phyloP scores from a whole-genome alignment of 2,888 invertebrate species.

The Lapara coniferarum region DNA sequence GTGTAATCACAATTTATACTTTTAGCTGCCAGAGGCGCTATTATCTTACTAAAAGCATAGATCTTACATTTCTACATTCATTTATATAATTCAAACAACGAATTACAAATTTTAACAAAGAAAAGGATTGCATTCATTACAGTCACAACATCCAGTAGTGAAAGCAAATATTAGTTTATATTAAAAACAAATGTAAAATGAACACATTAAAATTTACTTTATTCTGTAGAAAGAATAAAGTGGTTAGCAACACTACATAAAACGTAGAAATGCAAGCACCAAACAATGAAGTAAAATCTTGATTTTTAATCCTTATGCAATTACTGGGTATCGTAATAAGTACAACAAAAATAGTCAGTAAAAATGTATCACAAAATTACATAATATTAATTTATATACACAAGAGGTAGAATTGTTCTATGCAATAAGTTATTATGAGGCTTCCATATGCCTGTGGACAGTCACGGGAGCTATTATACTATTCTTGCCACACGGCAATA shows the following conservation, averaged over 20 bases:
- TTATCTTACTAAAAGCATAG: no score
- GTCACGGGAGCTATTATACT: slow-evolving; percentile 93
- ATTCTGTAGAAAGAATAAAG: slow-evolving; percentile 27
- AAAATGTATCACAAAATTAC: slow-evolving; percentile 39
- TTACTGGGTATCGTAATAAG: slow-evolving; percentile 31
- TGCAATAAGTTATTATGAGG: slow-evolving; percentile 76
- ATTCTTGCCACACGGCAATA: slow-evolving; percentile 81
- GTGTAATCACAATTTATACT: no score
- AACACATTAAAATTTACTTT: slow-evolving; percentile 14
- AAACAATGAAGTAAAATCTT: slow-evolving; percentile 31
- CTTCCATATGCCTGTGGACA: slow-evolving; percentile 94
- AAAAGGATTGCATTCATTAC: no score
- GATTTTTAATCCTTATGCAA: slow-evolving; percentile 7
- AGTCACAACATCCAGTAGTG: neutral
- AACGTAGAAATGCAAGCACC: slow-evolving; percentile 37
- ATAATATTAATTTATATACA: slow-evolving; percentile 44
- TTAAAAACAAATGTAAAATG: slow-evolving; percentile 13
- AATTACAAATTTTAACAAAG: no score
- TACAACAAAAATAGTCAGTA: slow-evolving; percentile 34
- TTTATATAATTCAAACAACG: no score
- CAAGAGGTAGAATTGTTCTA: slow-evolving; percentile 60
- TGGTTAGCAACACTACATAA: slow-evolving; percentile 36
- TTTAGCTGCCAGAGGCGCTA: no score
- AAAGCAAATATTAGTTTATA: neutral
- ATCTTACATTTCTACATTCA: no score